Evolutionary conservation across 1,140 invertebrate species (phyloP), one percentile per base, ranked within the genome.

Genomic region (Eufriesea mexicana): DNA sequence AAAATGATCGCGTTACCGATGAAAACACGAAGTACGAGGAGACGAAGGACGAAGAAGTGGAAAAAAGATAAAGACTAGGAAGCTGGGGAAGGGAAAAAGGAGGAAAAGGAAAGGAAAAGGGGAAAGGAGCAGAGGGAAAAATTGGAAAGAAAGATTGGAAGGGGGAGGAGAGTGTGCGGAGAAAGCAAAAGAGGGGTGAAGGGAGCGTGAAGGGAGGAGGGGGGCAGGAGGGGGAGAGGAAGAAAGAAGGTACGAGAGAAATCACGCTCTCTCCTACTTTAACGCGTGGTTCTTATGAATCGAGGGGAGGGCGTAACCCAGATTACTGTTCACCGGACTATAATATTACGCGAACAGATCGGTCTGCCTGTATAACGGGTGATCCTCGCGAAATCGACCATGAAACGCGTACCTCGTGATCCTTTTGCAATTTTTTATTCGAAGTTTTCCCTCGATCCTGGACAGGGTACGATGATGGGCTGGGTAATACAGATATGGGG

Each of bases 261-360:
- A 86, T 88, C 84, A 84, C 85, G 68, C 64, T 80, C 83, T 84
- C 82, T 82, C 85, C 85, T 68, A 81, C 70, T 84, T 79, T 72
- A 87, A 87, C 71, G 59, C 83, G 77, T 59, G 86, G 78, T 85
- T 87, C 79, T 81, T 83, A 85, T 79, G 79, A 87, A 87, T 89
- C 72, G 89, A 91, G 89, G 61, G 86, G 83, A 87, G 83, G 83
- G 86, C 84, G 86, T 89, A 89, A 85, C 79, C 83, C 80, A 89
- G 79, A 83, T 85, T 89, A 91, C 89, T 91, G 89, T 81, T 90
- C 90, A 90, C 90, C 88, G 90, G 87, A 90, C 90, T 90, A 91
- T 90, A 90, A 90, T 91, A 91, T 90, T 90, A 84, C 90, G 88
- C 89, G 87, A 89, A 90, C 90, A 85, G 88, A 86, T 90, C 83